These are phyloP conservation scores for Drosophila lini DNA, from an alignment of 1,140 invertebrate species.

Conservation along the genomic window DNA sequence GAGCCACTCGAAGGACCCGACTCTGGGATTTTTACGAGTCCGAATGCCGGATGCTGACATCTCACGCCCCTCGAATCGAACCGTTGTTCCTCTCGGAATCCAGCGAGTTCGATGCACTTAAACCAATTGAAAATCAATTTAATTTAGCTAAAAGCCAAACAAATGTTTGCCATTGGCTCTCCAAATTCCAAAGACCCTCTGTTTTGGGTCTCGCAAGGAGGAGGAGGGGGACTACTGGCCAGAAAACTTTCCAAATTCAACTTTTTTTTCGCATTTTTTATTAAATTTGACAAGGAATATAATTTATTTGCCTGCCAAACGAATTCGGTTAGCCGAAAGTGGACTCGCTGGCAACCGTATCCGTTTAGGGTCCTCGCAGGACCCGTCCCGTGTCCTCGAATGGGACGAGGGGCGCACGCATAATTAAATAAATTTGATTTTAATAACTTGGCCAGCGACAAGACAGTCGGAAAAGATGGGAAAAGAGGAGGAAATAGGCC, in stretches of 20 bases:
- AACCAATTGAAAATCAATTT: constrained; percentile 79
- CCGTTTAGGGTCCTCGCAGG: constrained; percentile 8
- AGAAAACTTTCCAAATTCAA: constrained; percentile 50
- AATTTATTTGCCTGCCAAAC: constrained; percentile 55
- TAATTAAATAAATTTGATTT: constrained; percentile 77
- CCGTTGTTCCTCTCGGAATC: constrained; percentile 8
- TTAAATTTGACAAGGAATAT: constrained; percentile 70
- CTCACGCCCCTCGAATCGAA: constrained; percentile 22
- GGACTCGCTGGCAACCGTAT: constrained; percentile 27
- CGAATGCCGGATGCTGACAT: constrained; percentile 13
- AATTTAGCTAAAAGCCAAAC: constrained; percentile 76
- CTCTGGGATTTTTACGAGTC: constrained; percentile 25
- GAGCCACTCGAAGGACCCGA: neutral
- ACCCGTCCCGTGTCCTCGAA: neutral
- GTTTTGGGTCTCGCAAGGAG: constrained; percentile 9
- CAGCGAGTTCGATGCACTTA: constrained; percentile 57
- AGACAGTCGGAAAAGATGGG: constrained; percentile 7
- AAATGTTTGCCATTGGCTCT: constrained; percentile 58
- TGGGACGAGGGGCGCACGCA: constrained; percentile 34
- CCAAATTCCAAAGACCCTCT: constrained; percentile 34
- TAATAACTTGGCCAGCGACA: constrained; percentile 59
- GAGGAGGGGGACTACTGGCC: neutral
- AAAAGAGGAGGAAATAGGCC: constrained; percentile 17
- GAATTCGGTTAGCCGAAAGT: constrained; percentile 22
- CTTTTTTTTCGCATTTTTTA: constrained; percentile 53